Conservation (phyloP, 2,797 vertebrate genomes). For the Etheostoma nigrum region DNA sequence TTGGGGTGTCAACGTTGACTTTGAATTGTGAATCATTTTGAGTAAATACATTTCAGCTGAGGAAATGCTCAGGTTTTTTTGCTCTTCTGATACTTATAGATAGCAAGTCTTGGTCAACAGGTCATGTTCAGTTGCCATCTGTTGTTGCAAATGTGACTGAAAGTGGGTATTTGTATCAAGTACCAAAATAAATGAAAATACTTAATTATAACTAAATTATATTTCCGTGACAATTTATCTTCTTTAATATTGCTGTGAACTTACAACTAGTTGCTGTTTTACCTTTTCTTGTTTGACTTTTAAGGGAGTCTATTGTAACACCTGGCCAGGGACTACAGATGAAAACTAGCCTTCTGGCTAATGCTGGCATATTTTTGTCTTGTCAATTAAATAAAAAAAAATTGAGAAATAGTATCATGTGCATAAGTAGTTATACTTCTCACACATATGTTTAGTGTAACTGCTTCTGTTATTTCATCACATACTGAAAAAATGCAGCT, state of each 20-base stretch:
- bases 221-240: background rate
- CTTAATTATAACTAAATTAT: no score
- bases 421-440: background rate
- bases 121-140: background rate
- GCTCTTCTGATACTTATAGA: background rate
- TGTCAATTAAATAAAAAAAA: no score
- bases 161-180: background rate
- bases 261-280: no score
- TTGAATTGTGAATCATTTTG: conserved; percentile 1
- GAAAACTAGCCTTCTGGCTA: no score
- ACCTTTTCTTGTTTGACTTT: no score
- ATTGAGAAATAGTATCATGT: background rate
- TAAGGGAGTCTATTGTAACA: no score
- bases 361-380: no score
- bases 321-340: no score
- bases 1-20: background rate
- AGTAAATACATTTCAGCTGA: background rate
- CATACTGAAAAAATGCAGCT: background rate
- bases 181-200: no score
- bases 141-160: background rate
- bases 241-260: no score
- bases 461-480: conserved; percentile 1
- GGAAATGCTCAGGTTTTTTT: background rate
- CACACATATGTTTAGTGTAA: background rate
- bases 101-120: background rate